phyloP scores from a whole-genome alignment of 2,797 vertebrate genomes.

The Chelon labrosus region DNA sequence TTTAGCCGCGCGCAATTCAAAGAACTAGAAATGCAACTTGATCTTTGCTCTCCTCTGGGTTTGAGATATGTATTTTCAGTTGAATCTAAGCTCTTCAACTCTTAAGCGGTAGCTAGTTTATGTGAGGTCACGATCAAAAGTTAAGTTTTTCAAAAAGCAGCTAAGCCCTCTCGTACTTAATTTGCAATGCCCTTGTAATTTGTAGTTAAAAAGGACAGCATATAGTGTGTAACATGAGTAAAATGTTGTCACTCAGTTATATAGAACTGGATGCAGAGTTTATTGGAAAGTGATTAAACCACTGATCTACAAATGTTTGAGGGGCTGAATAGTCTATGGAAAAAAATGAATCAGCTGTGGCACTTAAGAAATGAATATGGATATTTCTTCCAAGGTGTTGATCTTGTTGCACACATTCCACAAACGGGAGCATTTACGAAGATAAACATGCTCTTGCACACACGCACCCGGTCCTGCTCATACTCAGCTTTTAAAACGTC shows the following conservation, averaged over 20 bases:
- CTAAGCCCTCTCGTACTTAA: constrained; percentile 33
- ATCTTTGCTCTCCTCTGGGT: constrained; percentile 40
- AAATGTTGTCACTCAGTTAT: constrained; percentile 48
- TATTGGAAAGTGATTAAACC: constrained; percentile 48
- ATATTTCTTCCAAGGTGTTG: constrained; percentile 55
- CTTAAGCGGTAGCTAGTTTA: constrained; percentile 28
- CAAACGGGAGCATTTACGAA: constrained; percentile 50
- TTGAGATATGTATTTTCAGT: constrained; percentile 47
- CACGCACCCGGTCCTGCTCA: constrained; percentile 30
- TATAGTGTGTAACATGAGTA: constrained; percentile 34
- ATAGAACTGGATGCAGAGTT: constrained; percentile 34
- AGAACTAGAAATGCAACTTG: constrained; percentile 38
- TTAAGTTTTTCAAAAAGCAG: constrained; percentile 14
- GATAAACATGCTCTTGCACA: constrained; percentile 27
- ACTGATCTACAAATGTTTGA: constrained; percentile 46
- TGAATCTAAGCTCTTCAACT: constrained; percentile 48
- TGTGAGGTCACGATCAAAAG: constrained; percentile 34
- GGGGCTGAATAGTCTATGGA: constrained; percentile 44
- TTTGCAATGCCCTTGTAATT: constrained; percentile 26
- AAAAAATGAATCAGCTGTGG: constrained; percentile 64
- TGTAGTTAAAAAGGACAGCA: constrained; percentile 21
- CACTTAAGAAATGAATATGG: constrained; percentile 55
- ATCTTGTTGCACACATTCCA: constrained; percentile 46
- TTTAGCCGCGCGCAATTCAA: constrained; percentile 8
- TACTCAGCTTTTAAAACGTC: constrained; percentile 54